Evolutionary conservation across 1,140 invertebrate genomes (phyloP).

Genomic region (Pseudomyrmex gracilis): DNA sequence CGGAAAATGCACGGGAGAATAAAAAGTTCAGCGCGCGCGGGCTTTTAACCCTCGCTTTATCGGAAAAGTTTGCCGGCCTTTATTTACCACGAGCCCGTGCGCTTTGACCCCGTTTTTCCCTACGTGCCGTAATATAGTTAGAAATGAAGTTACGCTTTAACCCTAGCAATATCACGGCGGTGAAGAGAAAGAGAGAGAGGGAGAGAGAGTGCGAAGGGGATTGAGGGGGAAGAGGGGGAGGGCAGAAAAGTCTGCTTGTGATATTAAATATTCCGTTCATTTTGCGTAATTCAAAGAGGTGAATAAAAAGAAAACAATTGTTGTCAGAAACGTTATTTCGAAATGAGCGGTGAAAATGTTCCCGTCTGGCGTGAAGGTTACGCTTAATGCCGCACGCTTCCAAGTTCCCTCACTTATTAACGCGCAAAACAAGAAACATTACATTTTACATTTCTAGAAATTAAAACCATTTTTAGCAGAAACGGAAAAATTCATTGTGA

Average conservation of each 20-base stretch:
- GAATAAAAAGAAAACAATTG: constrained; percentile 10
- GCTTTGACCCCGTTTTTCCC: constrained; percentile 59
- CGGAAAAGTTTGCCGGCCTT: constrained; percentile 59
- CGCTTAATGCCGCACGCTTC: not conserved
- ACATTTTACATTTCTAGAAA: not conserved
- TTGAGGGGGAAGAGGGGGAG: no score
- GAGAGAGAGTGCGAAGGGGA: no score
- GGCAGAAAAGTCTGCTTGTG: no score
- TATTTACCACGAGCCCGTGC: constrained; percentile 57
- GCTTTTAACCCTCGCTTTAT: constrained; percentile 63
- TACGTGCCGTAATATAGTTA: constrained; percentile 58
- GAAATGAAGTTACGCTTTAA: constrained; percentile 61
- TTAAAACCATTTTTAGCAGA: not conserved
- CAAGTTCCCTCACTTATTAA: not conserved
- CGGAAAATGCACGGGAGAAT: constrained; percentile 53
- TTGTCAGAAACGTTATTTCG: constrained; percentile 14
- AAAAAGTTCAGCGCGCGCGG: constrained; percentile 41
- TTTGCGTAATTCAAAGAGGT: constrained; percentile 20
- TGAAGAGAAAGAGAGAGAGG: not conserved
- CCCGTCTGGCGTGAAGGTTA: not conserved
- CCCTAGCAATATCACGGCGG: constrained; percentile 40
- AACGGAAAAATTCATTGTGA: constrained; percentile 3
- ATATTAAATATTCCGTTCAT: constrained; percentile 45
- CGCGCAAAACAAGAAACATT: not conserved
- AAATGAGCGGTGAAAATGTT: constrained; percentile 1